Base-by-base conservation (phyloP, 2,113 vertebrate species). In the Syrmaticus mikado region DNA sequence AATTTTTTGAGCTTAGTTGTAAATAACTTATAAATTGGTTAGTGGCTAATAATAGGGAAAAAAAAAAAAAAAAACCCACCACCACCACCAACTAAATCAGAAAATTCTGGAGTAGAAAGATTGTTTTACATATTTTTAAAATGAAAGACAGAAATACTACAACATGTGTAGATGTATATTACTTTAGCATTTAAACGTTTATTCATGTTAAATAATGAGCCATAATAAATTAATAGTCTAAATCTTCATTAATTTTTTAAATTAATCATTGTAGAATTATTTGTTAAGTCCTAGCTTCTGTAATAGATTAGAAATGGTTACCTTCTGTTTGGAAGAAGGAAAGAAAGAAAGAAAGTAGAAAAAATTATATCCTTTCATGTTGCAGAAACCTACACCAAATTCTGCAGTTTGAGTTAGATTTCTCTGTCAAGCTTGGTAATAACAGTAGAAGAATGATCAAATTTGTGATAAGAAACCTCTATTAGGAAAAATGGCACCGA, bases 201-300 rank as follows among this genome's bases (percentile, higher is more conserved):
- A 74, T 67, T 87, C 64, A 70, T 89, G 64, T 83, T 83, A 87
- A 87, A 80, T 92, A 62, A 85, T 75, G 46, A 74, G 6, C 38
- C 22, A 5, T 74, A 74, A 48, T 75, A 83, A 67, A 46, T 55
- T 67, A 38, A 36, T 21, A 43, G 52, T 85, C 64, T 82, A 80
- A 91, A 77, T 41, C 32, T 45, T 50, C 34, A 7, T 1, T 1
- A 50, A 50, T 34, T 64, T 73, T 70, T n/a, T 3, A 5, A 28
- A 0, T 85, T 41, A 71, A 46, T 95, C 60, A 76, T 13, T 73
- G 12, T 65, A n/a, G 25, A 72, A 72, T 67, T 89, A 43, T n/a
- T 90, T 84, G 25, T 85, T 87, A 36, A 34, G 65, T 79, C 5
- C 1, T 76, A 76, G 17, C 38, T 77, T 67, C 50, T 64, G 0